Evolutionary conservation across 2,888 invertebrate species (phyloP).

Genomic region (Orgyia antiqua): DNA sequence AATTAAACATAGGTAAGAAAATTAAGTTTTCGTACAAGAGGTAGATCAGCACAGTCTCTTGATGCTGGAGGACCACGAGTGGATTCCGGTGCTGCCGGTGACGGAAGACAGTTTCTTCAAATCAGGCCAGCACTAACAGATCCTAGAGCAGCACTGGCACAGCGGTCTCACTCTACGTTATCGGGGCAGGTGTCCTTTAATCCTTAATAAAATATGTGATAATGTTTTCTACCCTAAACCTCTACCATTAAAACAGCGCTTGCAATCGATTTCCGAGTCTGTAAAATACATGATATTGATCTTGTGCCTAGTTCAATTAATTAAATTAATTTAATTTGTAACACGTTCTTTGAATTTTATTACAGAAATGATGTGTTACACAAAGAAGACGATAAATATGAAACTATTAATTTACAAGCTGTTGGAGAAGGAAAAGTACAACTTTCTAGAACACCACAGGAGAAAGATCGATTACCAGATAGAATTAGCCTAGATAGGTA

Average conservation of each 20-base stretch:
- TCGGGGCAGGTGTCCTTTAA: constrained; percentile 39
- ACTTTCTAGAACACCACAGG: constrained; percentile 84
- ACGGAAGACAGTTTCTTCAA: constrained; percentile 63
- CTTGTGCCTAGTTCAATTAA: no score
- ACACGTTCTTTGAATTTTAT: no score
- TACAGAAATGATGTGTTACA: constrained; percentile 28
- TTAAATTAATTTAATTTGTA: no score
- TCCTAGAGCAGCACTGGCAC: constrained; percentile 45
- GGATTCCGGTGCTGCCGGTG: constrained; percentile 52
- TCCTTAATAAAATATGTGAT: no score
- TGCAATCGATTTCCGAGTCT: no score
- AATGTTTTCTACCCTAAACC: no score
- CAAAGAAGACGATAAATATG: constrained; percentile 58
- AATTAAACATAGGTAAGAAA: constrained; percentile 56
- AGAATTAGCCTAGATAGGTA: constrained; percentile 91
- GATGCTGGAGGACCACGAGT: constrained; percentile 50
- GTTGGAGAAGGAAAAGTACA: constrained; percentile 82
- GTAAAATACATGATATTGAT: no score
- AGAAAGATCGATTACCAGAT: constrained; percentile 91
- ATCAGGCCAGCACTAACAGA: constrained; percentile 69
- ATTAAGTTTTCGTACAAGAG: constrained; percentile 65
- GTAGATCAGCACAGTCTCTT: constrained; percentile 68
- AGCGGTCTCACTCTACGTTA: constrained; percentile 74
- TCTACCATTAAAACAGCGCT: no score
- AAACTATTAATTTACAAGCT: constrained; percentile 72